These are phyloP conservation scores for Cotesia congregata DNA, from an alignment of 2,888 invertebrate genomes.

Conservation along the genomic window DNA sequence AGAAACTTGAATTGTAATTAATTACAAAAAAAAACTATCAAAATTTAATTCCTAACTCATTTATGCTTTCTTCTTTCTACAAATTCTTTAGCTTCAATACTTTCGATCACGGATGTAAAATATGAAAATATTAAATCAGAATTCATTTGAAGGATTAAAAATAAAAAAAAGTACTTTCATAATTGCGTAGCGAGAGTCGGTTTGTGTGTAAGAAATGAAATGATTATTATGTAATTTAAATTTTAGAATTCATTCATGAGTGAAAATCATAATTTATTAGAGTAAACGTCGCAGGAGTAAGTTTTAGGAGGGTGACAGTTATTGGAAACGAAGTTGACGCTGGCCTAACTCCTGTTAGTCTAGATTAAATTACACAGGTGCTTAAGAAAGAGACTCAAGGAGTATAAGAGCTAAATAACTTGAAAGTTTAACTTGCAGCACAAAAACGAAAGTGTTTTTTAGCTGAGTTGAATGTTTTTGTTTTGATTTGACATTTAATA, in stretches of 20 bases:
- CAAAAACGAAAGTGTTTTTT: neutral
- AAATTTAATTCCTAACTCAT: neutral
- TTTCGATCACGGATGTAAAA: too few species aligned
- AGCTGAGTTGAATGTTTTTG: neutral
- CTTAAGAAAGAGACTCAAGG: neutral
- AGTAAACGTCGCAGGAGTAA: neutral
- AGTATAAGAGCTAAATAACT: slow-evolving; percentile 1
- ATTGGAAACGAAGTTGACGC: slow-evolving; percentile 16
- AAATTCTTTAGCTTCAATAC: too few species aligned
- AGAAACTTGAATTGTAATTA: slow-evolving; percentile 3
- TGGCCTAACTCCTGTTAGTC: slow-evolving; percentile 13
- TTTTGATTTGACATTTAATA: too few species aligned
- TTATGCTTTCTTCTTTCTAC: too few species aligned
- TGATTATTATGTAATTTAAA: slow-evolving; percentile 5
- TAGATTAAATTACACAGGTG: slow-evolving; percentile 12
- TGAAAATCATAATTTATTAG: slow-evolving; percentile 12
- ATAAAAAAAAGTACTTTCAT: neutral
- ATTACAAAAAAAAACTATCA: neutral
- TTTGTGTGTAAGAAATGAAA: neutral
- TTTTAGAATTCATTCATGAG: slow-evolving; percentile 9
- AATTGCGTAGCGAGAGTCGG: neutral
- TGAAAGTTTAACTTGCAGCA: neutral
- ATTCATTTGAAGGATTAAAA: neutral
- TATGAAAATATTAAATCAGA: neutral
- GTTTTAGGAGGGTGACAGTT: slow-evolving; percentile 6